Percentiles rank a stretch among this genome's conserved stretches.
These are phyloP conservation scores for Euwallacea fornicatus DNA, from an alignment of 1,140 invertebrate species.

Conservation along the genomic window DNA sequence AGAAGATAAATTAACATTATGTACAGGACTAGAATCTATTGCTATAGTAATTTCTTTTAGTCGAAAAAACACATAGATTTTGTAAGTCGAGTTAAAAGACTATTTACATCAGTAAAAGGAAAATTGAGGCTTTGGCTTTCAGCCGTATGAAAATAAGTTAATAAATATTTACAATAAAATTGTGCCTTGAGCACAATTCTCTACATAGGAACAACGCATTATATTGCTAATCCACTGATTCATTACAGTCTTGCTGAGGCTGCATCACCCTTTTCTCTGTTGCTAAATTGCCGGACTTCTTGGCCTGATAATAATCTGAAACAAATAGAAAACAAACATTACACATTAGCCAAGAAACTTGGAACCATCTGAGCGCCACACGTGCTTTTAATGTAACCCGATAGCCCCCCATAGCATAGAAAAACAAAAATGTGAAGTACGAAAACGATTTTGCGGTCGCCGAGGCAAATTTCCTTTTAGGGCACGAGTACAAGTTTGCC, in stretches of 20 bases:
- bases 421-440: background rate
- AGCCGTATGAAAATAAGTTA: slow-evolving; percentile 16
- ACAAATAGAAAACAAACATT: slow-evolving; percentile 2
- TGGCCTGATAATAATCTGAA: slow-evolving; percentile 21
- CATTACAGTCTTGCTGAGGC: background rate
- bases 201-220: background rate
- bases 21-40: slow-evolving; percentile 11
- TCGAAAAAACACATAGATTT: background rate
- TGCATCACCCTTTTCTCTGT: background rate
- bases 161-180: background rate
- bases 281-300: background rate
- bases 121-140: slow-evolving; percentile 20
- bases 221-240: background rate
- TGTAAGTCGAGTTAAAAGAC: too few species aligned
- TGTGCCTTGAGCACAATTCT: background rate
- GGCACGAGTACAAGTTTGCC: slow-evolving; percentile 3
- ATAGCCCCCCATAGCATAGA: background rate
- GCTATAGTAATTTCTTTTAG: background rate
- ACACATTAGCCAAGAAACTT: background rate
- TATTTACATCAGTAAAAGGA: background rate
- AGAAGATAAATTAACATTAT: background rate
- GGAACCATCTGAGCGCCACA: background rate
- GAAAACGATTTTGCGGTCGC: slow-evolving; percentile 7
- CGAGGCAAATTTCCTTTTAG: background rate
- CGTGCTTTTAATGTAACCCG: background rate